Evolutionary conservation across 2,888 invertebrate genomes (phyloP).

Genomic region (Sinelater perroti): DNA sequence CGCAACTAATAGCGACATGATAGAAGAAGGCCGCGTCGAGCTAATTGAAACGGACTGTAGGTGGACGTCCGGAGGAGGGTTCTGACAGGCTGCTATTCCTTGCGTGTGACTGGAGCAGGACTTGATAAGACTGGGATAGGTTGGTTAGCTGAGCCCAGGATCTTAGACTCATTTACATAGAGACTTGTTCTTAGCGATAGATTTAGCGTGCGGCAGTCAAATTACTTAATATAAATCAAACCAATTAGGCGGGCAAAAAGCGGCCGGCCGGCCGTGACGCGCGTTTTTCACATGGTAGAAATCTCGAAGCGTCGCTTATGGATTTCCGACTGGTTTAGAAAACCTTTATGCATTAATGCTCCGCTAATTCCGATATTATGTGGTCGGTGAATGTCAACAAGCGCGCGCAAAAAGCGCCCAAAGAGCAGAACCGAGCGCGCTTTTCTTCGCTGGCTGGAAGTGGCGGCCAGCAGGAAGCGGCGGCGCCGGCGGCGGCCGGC

Average conservation of each 20-base stretch:
- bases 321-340: constrained; percentile 35
- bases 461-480: too few species aligned
- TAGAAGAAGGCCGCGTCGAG: constrained; percentile 16
- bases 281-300: constrained; percentile 34
- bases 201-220: constrained; percentile 42
- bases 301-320: constrained; percentile 29
- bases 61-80: constrained; percentile 45
- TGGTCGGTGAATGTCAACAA: constrained; percentile 38
- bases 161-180: constrained; percentile 47
- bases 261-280: constrained; percentile 20
- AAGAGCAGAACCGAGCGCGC: too few species aligned
- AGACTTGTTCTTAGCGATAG: constrained; percentile 45
- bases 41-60: constrained; percentile 35
- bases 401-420: constrained; percentile 19
- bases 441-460: too few species aligned
- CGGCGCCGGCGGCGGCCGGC: too few species aligned
- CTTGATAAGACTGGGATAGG: constrained; percentile 46
- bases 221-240: constrained; percentile 41
- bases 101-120: constrained; percentile 45
- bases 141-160: constrained; percentile 44
- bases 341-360: constrained; percentile 40
- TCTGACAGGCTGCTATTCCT: constrained; percentile 44
- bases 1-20: too few species aligned
- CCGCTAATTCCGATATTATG: constrained; percentile 33
- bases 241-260: constrained; percentile 20